A percentile compares a stretch with the other conserved stretches of the same genome.
These are phyloP conservation scores for Sinocyclocheilus anshuiensis DNA, from an alignment of 2,113 vertebrate species.

Conservation along the genomic window DNA sequence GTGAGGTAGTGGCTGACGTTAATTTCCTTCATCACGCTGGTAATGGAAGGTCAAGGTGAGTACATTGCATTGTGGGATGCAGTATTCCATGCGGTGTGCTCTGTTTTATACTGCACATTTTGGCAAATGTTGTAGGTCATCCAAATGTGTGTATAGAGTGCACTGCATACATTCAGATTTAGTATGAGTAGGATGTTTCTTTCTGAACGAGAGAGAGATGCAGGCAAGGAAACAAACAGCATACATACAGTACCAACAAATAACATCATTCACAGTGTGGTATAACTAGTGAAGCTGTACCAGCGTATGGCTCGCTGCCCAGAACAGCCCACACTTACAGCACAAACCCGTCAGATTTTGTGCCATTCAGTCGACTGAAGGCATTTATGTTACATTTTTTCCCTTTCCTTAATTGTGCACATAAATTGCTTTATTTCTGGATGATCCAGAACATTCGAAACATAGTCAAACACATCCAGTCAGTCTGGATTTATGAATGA, in stretches of 20 bases:
- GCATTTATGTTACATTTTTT: not conserved
- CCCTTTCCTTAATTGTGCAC: not conserved
- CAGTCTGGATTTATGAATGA: not conserved
- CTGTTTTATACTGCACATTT: not conserved
- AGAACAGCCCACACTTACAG: slow-evolving; percentile 17
- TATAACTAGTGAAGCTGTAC: slow-evolving; percentile 10
- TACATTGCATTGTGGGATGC: not conserved
- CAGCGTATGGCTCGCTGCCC: slow-evolving; percentile 3
- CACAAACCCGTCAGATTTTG: slow-evolving; percentile 15
- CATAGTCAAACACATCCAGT: not conserved
- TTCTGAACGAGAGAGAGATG: not conserved
- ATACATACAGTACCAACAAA: slow-evolving; percentile 3
- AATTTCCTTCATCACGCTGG: not conserved
- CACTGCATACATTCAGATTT: not conserved
- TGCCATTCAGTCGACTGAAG: not conserved
- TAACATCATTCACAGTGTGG: not conserved
- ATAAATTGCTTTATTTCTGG: not conserved
- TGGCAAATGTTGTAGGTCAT: not conserved
- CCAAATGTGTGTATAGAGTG: not conserved
- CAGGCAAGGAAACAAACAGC: not conserved
- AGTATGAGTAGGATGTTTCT: not conserved
- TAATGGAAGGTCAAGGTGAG: not conserved
- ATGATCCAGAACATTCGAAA: not conserved
- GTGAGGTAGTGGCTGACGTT: not conserved
- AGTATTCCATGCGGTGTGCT: not conserved